Evolutionary conservation across 1,140 invertebrate genomes (phyloP).

Genomic region (Macrosteles quadrilineatus): DNA sequence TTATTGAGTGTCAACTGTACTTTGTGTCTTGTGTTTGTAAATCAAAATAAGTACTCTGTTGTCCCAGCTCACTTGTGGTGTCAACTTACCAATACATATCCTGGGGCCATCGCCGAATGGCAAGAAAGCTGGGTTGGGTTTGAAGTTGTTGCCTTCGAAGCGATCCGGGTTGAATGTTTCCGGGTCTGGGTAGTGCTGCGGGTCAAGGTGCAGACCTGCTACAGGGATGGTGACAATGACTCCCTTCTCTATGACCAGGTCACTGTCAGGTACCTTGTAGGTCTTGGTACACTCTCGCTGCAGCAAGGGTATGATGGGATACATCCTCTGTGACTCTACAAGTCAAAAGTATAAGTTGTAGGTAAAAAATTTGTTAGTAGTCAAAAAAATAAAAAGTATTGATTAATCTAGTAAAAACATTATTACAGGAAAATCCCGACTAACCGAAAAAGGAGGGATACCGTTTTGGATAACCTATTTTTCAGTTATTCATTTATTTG

Average conservation of each 20-base stretch:
- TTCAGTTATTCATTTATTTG: too few relatives aligned
- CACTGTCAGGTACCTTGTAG: slow-evolving; percentile 57
- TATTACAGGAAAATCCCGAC: too few relatives aligned
- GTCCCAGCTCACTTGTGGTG: neutral
- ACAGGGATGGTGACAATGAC: slow-evolving; percentile 48
- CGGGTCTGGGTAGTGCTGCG: slow-evolving; percentile 59
- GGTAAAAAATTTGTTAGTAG: too few relatives aligned
- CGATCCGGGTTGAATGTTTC: slow-evolving; percentile 66
- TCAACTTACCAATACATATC: slow-evolving; percentile 55
- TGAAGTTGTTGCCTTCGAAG: slow-evolving; percentile 54
- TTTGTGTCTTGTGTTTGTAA: neutral
- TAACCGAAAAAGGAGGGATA: too few relatives aligned
- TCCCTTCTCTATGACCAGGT: slow-evolving; percentile 59
- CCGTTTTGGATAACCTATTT: too few relatives aligned
- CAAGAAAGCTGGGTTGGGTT: slow-evolving; percentile 52
- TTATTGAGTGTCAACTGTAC: neutral
- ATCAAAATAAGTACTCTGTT: neutral
- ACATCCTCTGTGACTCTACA: slow-evolving; percentile 55
- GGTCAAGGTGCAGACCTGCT: slow-evolving; percentile 51
- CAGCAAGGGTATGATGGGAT: slow-evolving; percentile 54
- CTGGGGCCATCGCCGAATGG: slow-evolving; percentile 63
- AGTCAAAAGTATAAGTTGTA: neutral
- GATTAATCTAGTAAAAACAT: too few relatives aligned
- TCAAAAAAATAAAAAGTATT: too few relatives aligned
- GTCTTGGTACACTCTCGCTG: slow-evolving; percentile 48